Evolutionary conservation across 2,888 invertebrate species (phyloP), one percentile per base, ranked within the genome.

Genomic region (Cheilosia grossa): DNA sequence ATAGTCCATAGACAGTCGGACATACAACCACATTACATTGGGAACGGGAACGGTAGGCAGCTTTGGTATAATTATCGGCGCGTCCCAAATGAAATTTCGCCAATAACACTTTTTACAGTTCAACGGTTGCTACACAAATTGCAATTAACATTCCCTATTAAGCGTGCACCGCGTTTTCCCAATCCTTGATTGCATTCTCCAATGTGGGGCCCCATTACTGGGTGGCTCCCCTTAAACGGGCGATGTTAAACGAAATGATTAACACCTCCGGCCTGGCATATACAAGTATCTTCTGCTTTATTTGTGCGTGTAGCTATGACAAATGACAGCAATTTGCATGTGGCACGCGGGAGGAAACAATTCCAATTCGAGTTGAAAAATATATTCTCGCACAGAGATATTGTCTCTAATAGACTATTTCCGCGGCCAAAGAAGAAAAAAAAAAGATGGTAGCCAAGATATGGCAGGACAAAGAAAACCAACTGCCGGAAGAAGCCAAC

Each of bases 351-450:
- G 77, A 58, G 61, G 64, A 79, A 73, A 61, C 53, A 80, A 54
- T 80, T 83, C 82, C 83, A 74, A 83, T 80, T 83, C 74, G 70
- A 83, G 80, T 83, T 80, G 74, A 80, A 74, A 83, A 80, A 83
- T 83, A 27, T 27, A 80, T 54, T 19, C 19, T 75, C 53, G 19
- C 42, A 19, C 44, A 63, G 73, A 83, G 80, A 80, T 80, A 44
- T 15, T 47, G 54, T 54, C 37, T 40, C 78, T 83, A 83, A 83
- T 83, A 80, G 83, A 80, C 83, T 80, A 83, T 83, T 83, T 83
- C 83, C 83, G 83, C 74, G 80, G 53, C 66, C 27, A 10, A 42
- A 70, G 44, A 70, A 63, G 66, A n/a, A n/a, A n/a, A n/a, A n/a
- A n/a, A n/a, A n/a, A 79, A 70, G 74, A 73, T 64, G 49, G 69